A percentile compares a stretch with the other conserved stretches of the same genome.
These are phyloP conservation scores for Phallusia fumigata DNA, from an alignment of 23 tunicate species.

Conservation along the genomic window DNA sequence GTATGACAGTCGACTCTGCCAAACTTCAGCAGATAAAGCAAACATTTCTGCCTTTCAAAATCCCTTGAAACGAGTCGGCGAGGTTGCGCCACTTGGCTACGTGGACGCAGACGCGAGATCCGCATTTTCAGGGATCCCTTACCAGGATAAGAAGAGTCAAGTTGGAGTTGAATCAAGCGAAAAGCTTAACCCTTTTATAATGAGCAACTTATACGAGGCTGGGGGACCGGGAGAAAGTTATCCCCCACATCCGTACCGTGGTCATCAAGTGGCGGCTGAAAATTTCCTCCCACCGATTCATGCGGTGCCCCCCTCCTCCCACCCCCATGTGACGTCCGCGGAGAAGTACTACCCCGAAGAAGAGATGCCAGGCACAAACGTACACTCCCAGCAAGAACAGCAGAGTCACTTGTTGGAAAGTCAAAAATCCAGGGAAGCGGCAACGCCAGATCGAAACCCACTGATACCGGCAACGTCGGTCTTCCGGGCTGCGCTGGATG, in stretches of 20 bases:
- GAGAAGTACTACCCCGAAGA: slow-evolving; percentile 9
- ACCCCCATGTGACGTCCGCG: not conserved
- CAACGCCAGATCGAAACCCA: not conserved
- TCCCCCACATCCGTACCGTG: not conserved
- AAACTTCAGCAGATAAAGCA: not conserved
- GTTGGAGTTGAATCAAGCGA: not conserved
- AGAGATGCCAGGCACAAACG: not conserved
- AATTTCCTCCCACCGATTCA: not conserved
- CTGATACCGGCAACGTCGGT: not conserved
- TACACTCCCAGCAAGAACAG: not conserved
- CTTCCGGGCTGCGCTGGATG: not conserved
- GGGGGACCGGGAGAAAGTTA: not conserved
- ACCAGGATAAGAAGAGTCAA: not conserved
- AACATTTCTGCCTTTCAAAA: not conserved
- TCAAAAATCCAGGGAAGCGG: not conserved
- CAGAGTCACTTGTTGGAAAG: not conserved
- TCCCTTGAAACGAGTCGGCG: not conserved
- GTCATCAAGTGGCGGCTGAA: not conserved
- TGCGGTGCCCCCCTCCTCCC: not conserved
- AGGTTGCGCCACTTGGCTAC: not conserved
- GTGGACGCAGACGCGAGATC: not conserved
- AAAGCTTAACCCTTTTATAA: not conserved
- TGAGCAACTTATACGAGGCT: not conserved
- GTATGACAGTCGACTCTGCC: not conserved
- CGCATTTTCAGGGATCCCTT: not conserved